Percentiles rank a stretch among this genome's conserved stretches.
Conservation (phyloP, 2,888 invertebrate genomes). For the Notodonta dromedarius region DNA sequence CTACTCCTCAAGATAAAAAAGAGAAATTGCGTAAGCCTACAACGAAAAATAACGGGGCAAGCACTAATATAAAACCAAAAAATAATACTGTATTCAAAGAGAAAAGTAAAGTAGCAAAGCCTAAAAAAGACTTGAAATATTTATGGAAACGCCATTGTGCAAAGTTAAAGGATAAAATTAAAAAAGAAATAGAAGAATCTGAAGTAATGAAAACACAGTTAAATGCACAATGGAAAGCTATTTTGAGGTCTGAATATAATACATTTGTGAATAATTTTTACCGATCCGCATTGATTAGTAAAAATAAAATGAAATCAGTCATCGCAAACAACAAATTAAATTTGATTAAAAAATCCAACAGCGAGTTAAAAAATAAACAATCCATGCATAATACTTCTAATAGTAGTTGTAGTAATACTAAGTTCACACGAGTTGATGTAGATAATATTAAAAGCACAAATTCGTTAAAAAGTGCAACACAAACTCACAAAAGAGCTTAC, state of each 20-base stretch:
- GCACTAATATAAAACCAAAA: neutral
- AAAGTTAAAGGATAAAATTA: slow-evolving; percentile 4
- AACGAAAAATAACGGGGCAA: neutral
- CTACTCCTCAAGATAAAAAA: neutral
- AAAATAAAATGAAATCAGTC: neutral
- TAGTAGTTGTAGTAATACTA: neutral
- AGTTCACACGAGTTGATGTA: neutral
- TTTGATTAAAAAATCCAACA: neutral
- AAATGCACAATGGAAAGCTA: neutral
- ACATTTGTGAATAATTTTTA: neutral
- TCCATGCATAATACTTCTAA: neutral
- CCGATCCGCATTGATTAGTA: slow-evolving; percentile 2
- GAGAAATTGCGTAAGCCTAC: slow-evolving; percentile 1
- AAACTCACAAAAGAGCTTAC: slow-evolving; percentile 16
- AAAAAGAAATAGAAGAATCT: slow-evolving; percentile 5
- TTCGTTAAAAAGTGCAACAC: slow-evolving; percentile 27
- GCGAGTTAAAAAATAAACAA: neutral
- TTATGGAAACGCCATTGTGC: slow-evolving; percentile 11
- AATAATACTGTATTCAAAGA: neutral
- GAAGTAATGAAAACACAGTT: neutral
- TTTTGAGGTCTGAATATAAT: slow-evolving; percentile 5
- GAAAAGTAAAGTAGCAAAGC: neutral
- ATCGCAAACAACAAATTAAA: neutral
- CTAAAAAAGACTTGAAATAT: neutral
- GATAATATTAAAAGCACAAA: slow-evolving; percentile 4